Conservation (phyloP, 2,888 invertebrate genomes). For the Caenorhabditis virilis region DNA sequence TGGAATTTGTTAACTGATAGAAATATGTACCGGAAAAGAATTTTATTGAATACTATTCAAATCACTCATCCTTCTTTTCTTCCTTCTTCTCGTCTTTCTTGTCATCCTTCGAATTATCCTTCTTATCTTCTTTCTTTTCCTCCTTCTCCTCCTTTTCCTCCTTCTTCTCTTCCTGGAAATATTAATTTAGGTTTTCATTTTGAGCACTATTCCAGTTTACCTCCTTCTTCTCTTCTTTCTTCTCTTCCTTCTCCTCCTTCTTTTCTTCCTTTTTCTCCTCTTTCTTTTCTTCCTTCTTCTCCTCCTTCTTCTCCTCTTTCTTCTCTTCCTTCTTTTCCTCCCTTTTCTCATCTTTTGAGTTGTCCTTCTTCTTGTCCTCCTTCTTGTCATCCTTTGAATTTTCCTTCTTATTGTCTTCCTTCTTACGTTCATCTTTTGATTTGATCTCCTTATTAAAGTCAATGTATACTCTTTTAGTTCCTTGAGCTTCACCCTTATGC, state of each 20-base stretch:
- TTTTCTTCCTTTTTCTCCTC: conserved; percentile 28
- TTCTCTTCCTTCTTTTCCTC: conserved; percentile 3
- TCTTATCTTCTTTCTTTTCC: conserved; percentile 6
- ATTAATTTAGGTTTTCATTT: too few relatives aligned
- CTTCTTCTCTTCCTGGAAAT: conserved; percentile 3
- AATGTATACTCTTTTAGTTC: conserved; percentile 47
- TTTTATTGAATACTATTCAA: too few relatives aligned
- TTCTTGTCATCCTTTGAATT: too few relatives aligned
- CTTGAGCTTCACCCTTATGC: conserved; percentile 45
- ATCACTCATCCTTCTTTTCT: too few relatives aligned
- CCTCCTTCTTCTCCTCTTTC: conserved; percentile 4
- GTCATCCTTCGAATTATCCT: too few relatives aligned
- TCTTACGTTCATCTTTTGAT: conserved; percentile 12
- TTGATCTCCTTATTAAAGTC: conserved; percentile 49
- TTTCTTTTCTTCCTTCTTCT: conserved; percentile 13
- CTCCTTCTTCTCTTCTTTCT: conserved; percentile 5
- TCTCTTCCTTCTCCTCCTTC: conserved; percentile 2
- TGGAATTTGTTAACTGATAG: too few relatives aligned
- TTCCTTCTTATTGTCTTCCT: conserved; percentile 11
- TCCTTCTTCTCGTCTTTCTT: conserved; percentile 12
- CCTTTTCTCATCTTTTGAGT: conserved; percentile 13
- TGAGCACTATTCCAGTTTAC: too few relatives aligned
- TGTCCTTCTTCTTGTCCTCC: too few relatives aligned
- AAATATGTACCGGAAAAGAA: too few relatives aligned
- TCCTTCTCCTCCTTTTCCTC: conserved; percentile 11